Base-by-base conservation (phyloP, 53 echinoderm and acorn worm species). In the Antedon mediterranea region DNA sequence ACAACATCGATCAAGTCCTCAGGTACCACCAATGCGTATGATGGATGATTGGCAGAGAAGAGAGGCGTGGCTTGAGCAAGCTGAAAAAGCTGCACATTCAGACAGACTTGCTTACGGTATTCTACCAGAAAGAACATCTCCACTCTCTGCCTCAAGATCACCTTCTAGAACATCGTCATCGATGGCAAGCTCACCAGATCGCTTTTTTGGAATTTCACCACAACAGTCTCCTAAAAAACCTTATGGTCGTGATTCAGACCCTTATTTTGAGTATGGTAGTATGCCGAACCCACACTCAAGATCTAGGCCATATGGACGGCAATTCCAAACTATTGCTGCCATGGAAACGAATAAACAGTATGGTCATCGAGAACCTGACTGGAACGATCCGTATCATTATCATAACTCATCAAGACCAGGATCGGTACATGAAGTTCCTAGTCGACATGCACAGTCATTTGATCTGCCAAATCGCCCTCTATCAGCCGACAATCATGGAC, bases 61-160 rank as follows among this genome's bases (percentile, higher is more conserved):
- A 43, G 82, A 86, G 32, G 82, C 86, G 28, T 82, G 86, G 86
- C 42, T 29, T 0, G 57, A 29, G 26, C 74, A 82, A 42, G 18
- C 84, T 57, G 57, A 57, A 31, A 73, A 78, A 32, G 43, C 41
- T 79, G 70, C 33, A 31, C 34, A 73, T 0, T 73, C 84, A 43
- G 78, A 79, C 32, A 78, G 79, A 28, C 9, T 84, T 32, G 79
- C 34, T 32, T 84, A 84, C 73, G 84, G 84, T 34, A 73, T 84
- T 31, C 34, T 84, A 30, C 84, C 84, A 3, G 74, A 77, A 41
- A 73, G 79, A 23, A 27, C 79, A 3, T 73, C 79, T 74, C 23
- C 79, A 84, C 76, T 86, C 78, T 31, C 86, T 73, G 20, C 78
- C 74, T 34, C 82, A 82, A 79, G 86, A 82, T 71, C 79, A 75